Evolutionary conservation across 1,140 invertebrate genomes (phyloP), one percentile per base, ranked within the genome.

Genomic region (Pomacea maculata): DNA sequence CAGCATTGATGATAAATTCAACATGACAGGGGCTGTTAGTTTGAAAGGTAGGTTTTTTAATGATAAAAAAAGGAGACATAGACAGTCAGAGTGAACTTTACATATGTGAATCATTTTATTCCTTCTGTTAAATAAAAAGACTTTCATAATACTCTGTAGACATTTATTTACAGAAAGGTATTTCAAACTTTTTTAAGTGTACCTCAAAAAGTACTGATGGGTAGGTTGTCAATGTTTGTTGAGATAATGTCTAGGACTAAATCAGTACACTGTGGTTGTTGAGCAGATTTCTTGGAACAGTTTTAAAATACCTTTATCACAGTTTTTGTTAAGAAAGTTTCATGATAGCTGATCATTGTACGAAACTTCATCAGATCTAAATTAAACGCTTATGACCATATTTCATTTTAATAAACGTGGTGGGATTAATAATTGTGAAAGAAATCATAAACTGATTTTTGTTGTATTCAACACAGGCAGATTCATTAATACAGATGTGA

Each of bases 21-120:
- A 92, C 80, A 65, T 71, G 15, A 80, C 79, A 34, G 85, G 84
- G 70, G 83, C 86, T 54, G 82, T 91, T 79, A 85, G 86, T 83
- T 87, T 91, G 14, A 88, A 86, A 86, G 89, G 90, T 88, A 84
- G 85, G 64, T 82, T 54, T 78, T 80, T 21, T 72, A 80, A n/a
- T 45, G 34, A 45, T 45, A 45, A 45, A 45, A 25, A 45, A 45
- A 78, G 19, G 29, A 14, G 72, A 82, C 63, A 79, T 70, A 73
- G 82, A 81, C 67, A 75, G 83, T 14, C 2, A 81, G 55, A 84
- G 79, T n/a, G 78, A 64, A 94, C 81, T 92, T 96, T 17, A 94
- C 94, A 74, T 45, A 6, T 45, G 34, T 45, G 1, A 45, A 45
- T 45, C 34, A 45, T 92, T 92, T 19, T 95, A 94, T 21, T 91